A percentile compares a stretch with the other conserved stretches of the same genome.
Conservation (phyloP, 2,888 invertebrate genomes). For the Oligia fasciuncula region DNA sequence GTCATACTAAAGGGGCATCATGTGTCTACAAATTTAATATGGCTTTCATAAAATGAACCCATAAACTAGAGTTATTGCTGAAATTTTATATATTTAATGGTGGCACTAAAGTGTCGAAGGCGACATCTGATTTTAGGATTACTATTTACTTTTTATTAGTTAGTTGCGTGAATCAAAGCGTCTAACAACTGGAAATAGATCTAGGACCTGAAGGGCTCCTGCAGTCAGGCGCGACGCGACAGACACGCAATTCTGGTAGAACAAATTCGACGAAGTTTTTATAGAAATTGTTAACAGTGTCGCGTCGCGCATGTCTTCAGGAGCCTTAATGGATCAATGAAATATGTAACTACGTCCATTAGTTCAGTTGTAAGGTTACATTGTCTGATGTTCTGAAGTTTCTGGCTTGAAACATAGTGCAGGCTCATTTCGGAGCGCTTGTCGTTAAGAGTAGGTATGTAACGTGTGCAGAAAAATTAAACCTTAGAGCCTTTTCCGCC, state of each 20-base stretch:
- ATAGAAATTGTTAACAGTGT: background rate
- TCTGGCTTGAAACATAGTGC: background rate
- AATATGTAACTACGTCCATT: too few relatives aligned
- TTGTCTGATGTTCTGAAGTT: background rate
- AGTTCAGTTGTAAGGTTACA: background rate
- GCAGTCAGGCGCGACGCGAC: background rate
- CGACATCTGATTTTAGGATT: conserved; percentile 34
- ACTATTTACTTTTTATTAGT: conserved; percentile 28
- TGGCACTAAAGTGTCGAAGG: conserved; percentile 24
- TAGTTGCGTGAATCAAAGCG: background rate
- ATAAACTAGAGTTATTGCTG: conserved; percentile 38
- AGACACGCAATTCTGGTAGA: background rate
- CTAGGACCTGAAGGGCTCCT: background rate
- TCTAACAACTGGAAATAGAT: background rate
- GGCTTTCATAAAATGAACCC: conserved; percentile 34
- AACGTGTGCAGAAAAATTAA: too few relatives aligned
- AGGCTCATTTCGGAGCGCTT: background rate
- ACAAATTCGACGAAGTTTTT: background rate
- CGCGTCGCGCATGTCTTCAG: background rate
- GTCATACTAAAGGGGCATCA: background rate
- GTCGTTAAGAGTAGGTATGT: too few relatives aligned
- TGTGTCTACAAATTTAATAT: conserved; percentile 32
- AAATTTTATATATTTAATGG: conserved; percentile 47
- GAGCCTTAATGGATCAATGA: background rate
- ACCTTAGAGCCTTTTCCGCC: too few relatives aligned